phyloP scores from a whole-genome alignment of 2,888 invertebrate genomes.

The Drosophila dives region DNA sequence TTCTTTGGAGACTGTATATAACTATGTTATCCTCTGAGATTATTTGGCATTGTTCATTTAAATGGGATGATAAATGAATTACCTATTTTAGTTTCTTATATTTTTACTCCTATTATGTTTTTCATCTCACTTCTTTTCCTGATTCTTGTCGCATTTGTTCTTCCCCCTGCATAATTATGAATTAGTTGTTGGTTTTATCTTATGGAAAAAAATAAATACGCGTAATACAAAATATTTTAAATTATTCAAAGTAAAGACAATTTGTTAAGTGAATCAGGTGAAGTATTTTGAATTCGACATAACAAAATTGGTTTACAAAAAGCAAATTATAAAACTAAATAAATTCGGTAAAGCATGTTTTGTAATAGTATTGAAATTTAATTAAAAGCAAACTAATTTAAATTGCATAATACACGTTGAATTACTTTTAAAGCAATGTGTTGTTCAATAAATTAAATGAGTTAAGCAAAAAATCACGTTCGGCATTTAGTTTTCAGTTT shows the following conservation, averaged over 20 bases:
- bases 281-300: constrained; percentile 1
- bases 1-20: not conserved
- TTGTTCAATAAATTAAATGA: constrained; percentile 64
- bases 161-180: constrained; percentile 11
- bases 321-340: constrained; percentile 11
- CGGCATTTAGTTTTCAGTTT: constrained; percentile 16
- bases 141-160: constrained; percentile 4
- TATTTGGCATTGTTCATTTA: not conserved
- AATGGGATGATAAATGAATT: not conserved
- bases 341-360: constrained; percentile 12
- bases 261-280: not conserved
- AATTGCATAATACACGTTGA: constrained; percentile 62
- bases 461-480: constrained; percentile 60
- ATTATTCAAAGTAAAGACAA: not conserved
- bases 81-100: not conserved
- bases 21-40: not conserved
- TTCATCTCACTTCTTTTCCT: not conserved
- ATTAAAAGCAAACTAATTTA: constrained; percentile 61
- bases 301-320: not conserved
- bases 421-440: constrained; percentile 57
- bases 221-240: constrained; percentile 3
- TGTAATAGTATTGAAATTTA: constrained; percentile 47
- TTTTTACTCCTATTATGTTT: constrained; percentile 13
- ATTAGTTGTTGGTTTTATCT: constrained; percentile 8
- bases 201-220: not conserved